phyloP scores from a whole-genome alignment of 2,113 vertebrate species.

The Xiphophorus couchianus region DNA sequence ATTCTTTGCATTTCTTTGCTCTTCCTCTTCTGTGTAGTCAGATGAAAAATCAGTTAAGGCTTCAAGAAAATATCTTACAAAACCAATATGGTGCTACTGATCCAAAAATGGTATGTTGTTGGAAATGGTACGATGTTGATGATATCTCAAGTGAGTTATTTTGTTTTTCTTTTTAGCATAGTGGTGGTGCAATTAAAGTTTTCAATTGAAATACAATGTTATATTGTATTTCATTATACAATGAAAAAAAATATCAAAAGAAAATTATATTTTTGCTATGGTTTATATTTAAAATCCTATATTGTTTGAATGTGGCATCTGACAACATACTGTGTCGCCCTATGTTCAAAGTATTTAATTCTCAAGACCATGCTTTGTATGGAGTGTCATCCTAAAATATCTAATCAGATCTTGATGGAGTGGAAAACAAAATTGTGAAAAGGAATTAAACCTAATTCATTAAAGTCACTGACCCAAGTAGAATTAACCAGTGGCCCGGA shows the following conservation, averaged over 20 bases:
- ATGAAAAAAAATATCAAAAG: no score
- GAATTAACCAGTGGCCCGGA: conserved; percentile 67
- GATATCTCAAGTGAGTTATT: no score
- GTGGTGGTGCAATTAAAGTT: not conserved
- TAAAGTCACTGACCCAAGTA: conserved; percentile 71
- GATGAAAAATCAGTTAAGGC: no score
- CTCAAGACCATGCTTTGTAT: conserved; percentile 32
- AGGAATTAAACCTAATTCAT: conserved; percentile 63
- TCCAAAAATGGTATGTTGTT: no score
- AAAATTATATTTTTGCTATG: not conserved
- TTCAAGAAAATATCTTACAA: no score
- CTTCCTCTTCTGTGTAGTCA: no score
- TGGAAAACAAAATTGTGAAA: conserved; percentile 31
- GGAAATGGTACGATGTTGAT: no score
- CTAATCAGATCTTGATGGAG: conserved; percentile 61
- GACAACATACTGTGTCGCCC: conserved; percentile 7
- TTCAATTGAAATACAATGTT: not conserved
- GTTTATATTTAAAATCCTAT: not conserved
- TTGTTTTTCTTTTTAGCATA: not conserved
- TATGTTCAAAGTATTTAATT: conserved; percentile 42
- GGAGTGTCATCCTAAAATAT: conserved; percentile 49
- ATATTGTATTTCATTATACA: no score
- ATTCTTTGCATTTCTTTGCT: no score
- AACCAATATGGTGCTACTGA: no score
- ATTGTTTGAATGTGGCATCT: not conserved